These are phyloP conservation scores for Sycon ciliatum DNA, from an alignment of 37 sponge, comb jelly and placozoan species.

Conservation along the genomic window DNA sequence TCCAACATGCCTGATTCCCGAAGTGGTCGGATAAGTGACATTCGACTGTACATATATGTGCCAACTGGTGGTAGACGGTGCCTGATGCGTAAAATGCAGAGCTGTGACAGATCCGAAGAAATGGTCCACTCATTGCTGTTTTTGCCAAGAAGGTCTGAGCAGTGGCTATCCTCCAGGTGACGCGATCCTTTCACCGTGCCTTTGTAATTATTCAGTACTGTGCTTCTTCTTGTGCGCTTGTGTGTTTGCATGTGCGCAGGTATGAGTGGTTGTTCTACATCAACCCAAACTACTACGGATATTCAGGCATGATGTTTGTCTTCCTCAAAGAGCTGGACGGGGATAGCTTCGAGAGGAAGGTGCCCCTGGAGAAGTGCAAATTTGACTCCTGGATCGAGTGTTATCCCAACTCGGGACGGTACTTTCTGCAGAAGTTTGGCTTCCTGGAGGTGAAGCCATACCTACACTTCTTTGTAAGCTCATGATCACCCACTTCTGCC, in stretches of 20 bases:
- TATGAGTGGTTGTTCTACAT: background rate
- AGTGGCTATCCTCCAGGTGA: too few species aligned
- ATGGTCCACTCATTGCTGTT: too few species aligned
- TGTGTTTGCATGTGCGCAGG: background rate
- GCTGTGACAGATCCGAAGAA: too few species aligned
- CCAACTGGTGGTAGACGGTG: too few species aligned
- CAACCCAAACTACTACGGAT: constrained; percentile 2
- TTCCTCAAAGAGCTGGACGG: background rate
- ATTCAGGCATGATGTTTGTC: background rate
- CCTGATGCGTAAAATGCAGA: too few species aligned
- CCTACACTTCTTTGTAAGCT: constrained; percentile 43
- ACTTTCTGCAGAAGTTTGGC: background rate
- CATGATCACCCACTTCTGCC: background rate
- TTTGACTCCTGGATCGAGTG: constrained; percentile 11
- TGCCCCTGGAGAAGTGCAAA: too few species aligned
- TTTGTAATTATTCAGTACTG: background rate
- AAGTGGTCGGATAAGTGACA: too few species aligned
- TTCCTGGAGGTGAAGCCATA: constrained; percentile 45
- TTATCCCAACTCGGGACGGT: constrained; percentile 9
- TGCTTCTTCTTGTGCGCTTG: background rate
- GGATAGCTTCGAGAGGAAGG: too few species aligned
- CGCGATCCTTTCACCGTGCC: too few species aligned
- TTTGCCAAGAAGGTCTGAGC: too few species aligned
- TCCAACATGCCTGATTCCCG: too few species aligned
- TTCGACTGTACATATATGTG: background rate